Base-by-base conservation (phyloP, 2,888 invertebrate genomes). In the Stenoptilia bipunctidactyla region DNA sequence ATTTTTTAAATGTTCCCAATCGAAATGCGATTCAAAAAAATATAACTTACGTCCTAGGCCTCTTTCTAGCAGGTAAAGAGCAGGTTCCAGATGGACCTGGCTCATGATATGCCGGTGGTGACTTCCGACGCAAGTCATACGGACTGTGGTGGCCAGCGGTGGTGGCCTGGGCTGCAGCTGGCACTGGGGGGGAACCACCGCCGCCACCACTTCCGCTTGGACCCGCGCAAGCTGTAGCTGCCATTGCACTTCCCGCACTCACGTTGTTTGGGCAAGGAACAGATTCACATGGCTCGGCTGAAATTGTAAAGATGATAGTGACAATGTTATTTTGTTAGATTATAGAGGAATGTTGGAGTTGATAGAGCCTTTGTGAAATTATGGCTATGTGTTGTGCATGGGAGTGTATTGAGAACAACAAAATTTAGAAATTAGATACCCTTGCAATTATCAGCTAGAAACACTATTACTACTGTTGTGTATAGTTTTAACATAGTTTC, bases 101-200 rank as follows among this genome's bases (percentile, higher is more conserved):
- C 52, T 90, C 90, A 52, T 89, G 88, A 64, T 89, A 89, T 36
- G 90, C 90, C 36, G 92, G 80, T 49, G 85, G 92, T 50, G 91
- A 93, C 79, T 96, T 96, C 56, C 95, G 88, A 46, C 96, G 88
- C 62, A 96, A 85, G 72, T 96, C 96, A 67, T 96, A 96, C 1
- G 96, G 96, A 50, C 94, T 93, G 70, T 94, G 94, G 74, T 95
- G 94, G 50, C 85, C 86, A 48, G 84, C 73, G 88, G 58, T 93
- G 89, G 74, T 92, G 89, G 85, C 94, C 87, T 68, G 79, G 58
- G 75, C 80, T 39, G 79, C 83, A 59, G 86, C 72, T 53, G 86
- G 80, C 71, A 80, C 79, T 9, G 85, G 84, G 52, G 85, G 67
- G 53, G 84, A 65, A 60, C 85, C 74, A 39, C 87, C 85, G 49